phyloP scores from a whole-genome alignment of 2,797 vertebrate species.

The Rousettus madagascariensis region DNA sequence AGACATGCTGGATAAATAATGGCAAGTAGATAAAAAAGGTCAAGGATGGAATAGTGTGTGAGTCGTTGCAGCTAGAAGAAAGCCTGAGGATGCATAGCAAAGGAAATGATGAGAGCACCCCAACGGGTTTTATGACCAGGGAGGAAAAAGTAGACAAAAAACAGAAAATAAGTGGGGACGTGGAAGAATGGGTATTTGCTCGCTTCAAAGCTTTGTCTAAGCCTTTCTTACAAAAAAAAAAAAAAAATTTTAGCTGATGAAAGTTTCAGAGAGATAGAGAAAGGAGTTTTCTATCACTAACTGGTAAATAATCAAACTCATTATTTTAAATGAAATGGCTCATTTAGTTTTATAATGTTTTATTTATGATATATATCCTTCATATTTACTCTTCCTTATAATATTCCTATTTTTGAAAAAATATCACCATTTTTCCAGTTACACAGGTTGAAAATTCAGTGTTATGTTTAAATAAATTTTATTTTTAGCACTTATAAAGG shows the following conservation, averaged over 20 bases:
- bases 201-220: background rate
- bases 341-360: background rate
- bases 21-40: background rate
- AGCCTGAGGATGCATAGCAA: background rate
- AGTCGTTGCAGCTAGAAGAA: background rate
- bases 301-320: background rate
- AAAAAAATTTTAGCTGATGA: background rate
- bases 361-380: background rate
- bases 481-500: background rate
- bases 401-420: background rate
- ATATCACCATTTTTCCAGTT: background rate
- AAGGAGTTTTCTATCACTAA: background rate
- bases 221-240: background rate
- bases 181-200: background rate
- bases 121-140: background rate
- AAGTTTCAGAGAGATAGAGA: background rate
- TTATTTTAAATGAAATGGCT: constrained; percentile 23
- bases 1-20: background rate
- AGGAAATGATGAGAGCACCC: background rate
- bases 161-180: background rate
- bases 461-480: background rate
- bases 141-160: background rate
- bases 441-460: background rate
- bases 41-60: background rate
- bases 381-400: background rate